A percentile compares a stretch with the other conserved stretches of the same genome.
phyloP scores from a whole-genome alignment of 2,797 vertebrate genomes.

The Macrochelys suwanniensis region DNA sequence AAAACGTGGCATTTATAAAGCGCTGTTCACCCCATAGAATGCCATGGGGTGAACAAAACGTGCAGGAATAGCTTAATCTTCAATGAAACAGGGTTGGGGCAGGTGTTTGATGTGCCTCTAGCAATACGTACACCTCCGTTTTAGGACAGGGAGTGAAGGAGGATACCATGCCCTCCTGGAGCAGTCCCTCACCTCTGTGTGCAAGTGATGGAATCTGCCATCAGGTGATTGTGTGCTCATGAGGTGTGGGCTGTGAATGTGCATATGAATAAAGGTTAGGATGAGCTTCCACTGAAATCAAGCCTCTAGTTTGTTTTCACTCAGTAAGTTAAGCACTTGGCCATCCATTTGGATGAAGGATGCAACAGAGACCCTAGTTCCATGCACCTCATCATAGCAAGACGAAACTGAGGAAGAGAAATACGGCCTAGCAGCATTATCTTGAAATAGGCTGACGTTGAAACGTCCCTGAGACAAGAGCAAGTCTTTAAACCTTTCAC shows the following conservation, averaged over 20 bases:
- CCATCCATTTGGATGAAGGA: not conserved
- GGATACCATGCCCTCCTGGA: not conserved
- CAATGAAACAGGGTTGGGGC: not conserved
- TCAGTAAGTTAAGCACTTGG: not conserved
- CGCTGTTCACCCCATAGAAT: not conserved
- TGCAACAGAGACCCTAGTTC: not conserved
- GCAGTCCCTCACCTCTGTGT: not conserved
- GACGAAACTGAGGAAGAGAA: not conserved
- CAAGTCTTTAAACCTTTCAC: not conserved
- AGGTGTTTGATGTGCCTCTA: not conserved
- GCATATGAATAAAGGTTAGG: not conserved
- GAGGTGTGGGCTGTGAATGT: not conserved
- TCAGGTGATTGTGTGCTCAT: not conserved
- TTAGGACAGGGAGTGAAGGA: not conserved
- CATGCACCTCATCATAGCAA: not conserved
- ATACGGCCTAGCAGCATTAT: not conserved
- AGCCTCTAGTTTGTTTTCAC: not conserved
- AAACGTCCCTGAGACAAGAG: not conserved
- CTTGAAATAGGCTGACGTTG: not conserved
- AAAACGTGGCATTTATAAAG: not conserved
- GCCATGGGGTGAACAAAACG: not conserved
- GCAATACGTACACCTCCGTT: not conserved
- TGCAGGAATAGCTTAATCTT: not conserved
- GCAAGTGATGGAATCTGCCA: not conserved
- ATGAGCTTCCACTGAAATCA: not conserved